Evolutionary conservation across 2,888 invertebrate genomes (phyloP).

Genomic region (Amorpha juglandis): DNA sequence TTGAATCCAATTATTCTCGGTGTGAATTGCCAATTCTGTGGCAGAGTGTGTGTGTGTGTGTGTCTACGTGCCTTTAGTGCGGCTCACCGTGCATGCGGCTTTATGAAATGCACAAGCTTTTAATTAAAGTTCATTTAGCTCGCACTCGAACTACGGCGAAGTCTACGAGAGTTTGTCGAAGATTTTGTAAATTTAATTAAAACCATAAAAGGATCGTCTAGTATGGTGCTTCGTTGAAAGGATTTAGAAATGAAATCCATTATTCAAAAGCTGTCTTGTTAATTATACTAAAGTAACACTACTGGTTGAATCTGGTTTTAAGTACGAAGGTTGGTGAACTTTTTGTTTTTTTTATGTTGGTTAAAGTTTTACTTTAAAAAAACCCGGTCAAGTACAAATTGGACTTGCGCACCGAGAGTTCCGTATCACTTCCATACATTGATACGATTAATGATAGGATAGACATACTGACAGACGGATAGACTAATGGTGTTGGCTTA

Average conservation of each 20-base stretch:
- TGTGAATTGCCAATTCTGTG: too few species aligned
- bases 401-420: too few species aligned
- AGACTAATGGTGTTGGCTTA: too few species aligned
- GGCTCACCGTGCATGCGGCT: too few species aligned
- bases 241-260: conserved; percentile 21
- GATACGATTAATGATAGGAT: too few species aligned
- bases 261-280: conserved; percentile 21
- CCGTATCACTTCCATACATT: too few species aligned
- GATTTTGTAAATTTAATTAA: conserved; percentile 22
- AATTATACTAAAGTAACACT: background rate
- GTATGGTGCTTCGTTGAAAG: background rate
- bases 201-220: conserved; percentile 8
- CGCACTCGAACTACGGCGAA: background rate
- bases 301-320: background rate
- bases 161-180: conserved; percentile 10
- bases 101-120: background rate
- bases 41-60: too few species aligned
- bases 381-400: too few species aligned
- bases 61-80: too few species aligned
- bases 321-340: background rate
- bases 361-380: background rate
- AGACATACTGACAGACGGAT: too few species aligned
- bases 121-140: background rate
- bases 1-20: too few species aligned
- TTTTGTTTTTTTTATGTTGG: background rate